Conservation (phyloP, 2,888 invertebrate genomes). For the Branchinecta sandiegonensis region DNA sequence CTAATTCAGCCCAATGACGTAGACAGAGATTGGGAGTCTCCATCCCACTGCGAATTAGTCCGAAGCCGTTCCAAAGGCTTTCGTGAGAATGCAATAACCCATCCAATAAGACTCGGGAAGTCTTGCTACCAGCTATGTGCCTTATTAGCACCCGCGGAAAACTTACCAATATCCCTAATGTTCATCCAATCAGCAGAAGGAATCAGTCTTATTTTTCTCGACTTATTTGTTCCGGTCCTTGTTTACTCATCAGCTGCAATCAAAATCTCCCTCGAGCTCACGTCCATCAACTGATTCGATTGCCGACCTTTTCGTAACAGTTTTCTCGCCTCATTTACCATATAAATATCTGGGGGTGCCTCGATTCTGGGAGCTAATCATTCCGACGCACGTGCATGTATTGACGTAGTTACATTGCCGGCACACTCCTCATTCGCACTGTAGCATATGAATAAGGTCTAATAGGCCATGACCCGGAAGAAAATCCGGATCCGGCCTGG, state of each 20-base stretch:
- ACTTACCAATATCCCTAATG: no score
- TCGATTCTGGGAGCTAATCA: neutral
- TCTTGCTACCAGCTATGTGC: no score
- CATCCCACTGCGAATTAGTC: no score
- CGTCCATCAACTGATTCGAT: neutral
- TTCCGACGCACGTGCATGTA: conserved; percentile 8
- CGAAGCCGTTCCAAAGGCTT: no score
- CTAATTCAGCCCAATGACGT: no score
- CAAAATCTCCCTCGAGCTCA: neutral
- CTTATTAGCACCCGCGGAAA: no score
- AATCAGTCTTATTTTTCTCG: conserved; percentile 1
- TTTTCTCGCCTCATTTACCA: conserved; percentile 14
- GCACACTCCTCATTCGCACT: conserved; percentile 14
- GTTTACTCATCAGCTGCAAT: neutral
- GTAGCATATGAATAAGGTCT: conserved; percentile 15
- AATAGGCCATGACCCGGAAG: conserved; percentile 15
- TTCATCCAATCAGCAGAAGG: no score
- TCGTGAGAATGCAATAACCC: no score
- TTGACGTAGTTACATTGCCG: no score
- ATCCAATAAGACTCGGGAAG: no score
- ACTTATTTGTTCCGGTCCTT: conserved; percentile 9
- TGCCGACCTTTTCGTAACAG: conserved; percentile 3
- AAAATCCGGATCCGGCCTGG: neutral
- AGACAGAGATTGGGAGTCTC: no score
- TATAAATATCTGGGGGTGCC: neutral